Conservation (phyloP, 2,113 vertebrate species). For the Sialia sialis region DNA sequence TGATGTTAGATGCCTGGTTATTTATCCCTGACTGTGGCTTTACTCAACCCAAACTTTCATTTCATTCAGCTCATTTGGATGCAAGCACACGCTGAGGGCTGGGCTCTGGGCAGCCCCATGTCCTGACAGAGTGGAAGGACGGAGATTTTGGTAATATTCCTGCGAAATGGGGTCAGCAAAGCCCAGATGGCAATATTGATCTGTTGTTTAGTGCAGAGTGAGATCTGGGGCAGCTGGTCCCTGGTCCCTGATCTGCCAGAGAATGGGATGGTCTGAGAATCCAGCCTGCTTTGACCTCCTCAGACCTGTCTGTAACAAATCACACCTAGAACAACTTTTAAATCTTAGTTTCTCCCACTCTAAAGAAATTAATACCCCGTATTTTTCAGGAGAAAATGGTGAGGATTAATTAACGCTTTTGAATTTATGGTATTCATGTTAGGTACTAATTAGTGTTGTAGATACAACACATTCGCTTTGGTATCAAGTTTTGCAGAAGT, state of each 20-base stretch:
- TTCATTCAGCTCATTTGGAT: background rate
- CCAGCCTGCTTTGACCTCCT: background rate
- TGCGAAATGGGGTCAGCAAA: background rate
- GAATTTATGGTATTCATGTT: background rate
- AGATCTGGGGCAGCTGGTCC: background rate
- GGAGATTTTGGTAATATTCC: background rate
- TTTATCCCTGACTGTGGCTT: background rate
- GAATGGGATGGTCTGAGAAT: background rate
- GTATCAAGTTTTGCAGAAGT: background rate
- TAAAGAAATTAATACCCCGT: background rate
- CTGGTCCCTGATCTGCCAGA: background rate
- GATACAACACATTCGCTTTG: background rate
- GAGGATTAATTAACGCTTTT: background rate
- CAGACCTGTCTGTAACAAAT: background rate
- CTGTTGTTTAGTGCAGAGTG: background rate
- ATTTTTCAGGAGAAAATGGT: background rate
- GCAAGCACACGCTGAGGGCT: fast-evolving
- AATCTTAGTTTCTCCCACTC: background rate
- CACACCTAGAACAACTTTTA: background rate
- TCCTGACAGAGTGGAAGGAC: background rate
- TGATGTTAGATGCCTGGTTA: background rate
- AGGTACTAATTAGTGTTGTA: background rate
- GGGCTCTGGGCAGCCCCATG: background rate
- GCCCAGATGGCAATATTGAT: background rate
- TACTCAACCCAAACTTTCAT: background rate